These are phyloP conservation scores for Platerodrilus igneus DNA, from an alignment of 2,888 invertebrate genomes.

Conservation along the genomic window DNA sequence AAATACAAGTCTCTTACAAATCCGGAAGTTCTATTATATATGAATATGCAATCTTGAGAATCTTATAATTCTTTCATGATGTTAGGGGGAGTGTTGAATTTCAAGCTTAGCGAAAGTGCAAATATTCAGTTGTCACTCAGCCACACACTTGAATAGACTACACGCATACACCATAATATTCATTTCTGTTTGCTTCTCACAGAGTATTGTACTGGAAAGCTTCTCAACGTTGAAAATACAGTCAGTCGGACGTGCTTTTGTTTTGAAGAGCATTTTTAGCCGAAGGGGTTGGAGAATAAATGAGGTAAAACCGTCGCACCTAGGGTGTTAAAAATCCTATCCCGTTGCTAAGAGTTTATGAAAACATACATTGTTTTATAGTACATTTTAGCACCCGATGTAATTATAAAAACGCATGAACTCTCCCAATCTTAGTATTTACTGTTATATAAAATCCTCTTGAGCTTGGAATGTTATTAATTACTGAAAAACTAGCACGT, in stretches of 20 bases:
- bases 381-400: constrained; percentile 17
- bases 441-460: constrained; percentile 1
- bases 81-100: constrained; percentile 4
- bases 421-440: neutral
- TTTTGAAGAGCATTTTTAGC: constrained; percentile 29
- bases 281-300: constrained; percentile 28
- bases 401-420: neutral
- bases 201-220: constrained; percentile 31
- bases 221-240: constrained; percentile 24
- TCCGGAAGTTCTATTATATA: neutral
- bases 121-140: constrained; percentile 33
- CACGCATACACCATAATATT: constrained; percentile 30
- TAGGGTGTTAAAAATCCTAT: constrained; percentile 29
- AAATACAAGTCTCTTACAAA: too few relatives aligned
- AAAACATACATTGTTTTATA: constrained; percentile 28
- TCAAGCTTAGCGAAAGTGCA: constrained; percentile 10
- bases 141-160: constrained; percentile 29
- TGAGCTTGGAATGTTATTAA: constrained; percentile 31
- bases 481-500: constrained; percentile 32
- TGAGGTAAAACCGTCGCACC: constrained; percentile 31
- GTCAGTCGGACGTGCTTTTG: constrained; percentile 24
- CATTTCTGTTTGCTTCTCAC: constrained; percentile 33
- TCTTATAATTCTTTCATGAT: constrained; percentile 1
- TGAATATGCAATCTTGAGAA: neutral
- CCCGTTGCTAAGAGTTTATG: constrained; percentile 28